Conservation (phyloP, 1,140 invertebrate species). For the Drosophila setifemur region DNA sequence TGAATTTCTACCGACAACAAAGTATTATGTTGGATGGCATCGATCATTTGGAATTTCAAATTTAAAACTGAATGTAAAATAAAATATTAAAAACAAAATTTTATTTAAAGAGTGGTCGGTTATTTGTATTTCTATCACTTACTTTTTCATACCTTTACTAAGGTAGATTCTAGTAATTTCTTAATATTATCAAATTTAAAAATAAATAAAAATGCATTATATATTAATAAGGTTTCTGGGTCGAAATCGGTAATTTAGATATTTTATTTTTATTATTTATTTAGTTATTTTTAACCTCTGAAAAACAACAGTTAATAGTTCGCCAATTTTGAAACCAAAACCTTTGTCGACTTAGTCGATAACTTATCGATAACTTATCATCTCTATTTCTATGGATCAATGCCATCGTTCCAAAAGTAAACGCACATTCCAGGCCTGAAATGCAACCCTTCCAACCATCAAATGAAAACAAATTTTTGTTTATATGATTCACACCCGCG, state of each 20-base stretch:
- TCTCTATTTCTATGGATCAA: background rate
- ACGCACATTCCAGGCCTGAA: background rate
- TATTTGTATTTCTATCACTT: too few relatives aligned
- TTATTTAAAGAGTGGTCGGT: background rate
- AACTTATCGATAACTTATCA: background rate
- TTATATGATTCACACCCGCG: conserved; percentile 1
- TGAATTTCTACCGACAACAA: background rate
- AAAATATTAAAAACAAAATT: background rate
- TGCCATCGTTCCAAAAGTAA: background rate
- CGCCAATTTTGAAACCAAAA: too few relatives aligned
- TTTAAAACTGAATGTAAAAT: background rate
- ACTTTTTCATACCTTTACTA: too few relatives aligned
- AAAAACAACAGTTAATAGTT: too few relatives aligned
- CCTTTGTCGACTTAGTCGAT: too few relatives aligned
- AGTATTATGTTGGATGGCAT: background rate
- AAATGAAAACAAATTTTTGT: conserved; percentile 13
- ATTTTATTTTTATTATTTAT: too few relatives aligned
- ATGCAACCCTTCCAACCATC: background rate
- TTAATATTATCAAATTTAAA: too few relatives aligned
- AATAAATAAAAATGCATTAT: too few relatives aligned
- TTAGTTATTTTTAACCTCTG: too few relatives aligned
- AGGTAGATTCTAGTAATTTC: too few relatives aligned
- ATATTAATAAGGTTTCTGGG: too few relatives aligned
- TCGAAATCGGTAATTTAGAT: too few relatives aligned
- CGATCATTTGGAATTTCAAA: conserved; percentile 3